Evolutionary conservation across 2,888 invertebrate species (phyloP).

Genomic region (Neoascia interrupta): DNA sequence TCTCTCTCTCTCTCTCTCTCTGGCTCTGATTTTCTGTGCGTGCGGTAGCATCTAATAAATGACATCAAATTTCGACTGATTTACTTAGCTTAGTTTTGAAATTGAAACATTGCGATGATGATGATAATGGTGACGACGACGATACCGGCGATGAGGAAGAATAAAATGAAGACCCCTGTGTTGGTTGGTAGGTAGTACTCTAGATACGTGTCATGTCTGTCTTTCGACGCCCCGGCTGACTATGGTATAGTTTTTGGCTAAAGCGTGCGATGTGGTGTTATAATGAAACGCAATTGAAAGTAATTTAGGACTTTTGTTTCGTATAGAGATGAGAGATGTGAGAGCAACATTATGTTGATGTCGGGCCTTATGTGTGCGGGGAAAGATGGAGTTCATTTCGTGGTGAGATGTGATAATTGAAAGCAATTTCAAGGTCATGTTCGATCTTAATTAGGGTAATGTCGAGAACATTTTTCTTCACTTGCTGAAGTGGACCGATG

Average conservation of each 20-base stretch:
- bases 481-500: no score
- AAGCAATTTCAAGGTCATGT: conserved; percentile 49
- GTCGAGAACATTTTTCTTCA: conserved; percentile 17
- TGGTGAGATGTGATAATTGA: conserved; percentile 45
- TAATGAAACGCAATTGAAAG: conserved; percentile 64
- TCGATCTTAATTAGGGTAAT: conserved; percentile 49
- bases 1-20: neutral
- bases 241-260: conserved; percentile 23
- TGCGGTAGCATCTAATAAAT: conserved; percentile 54
- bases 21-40: neutral
- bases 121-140: conserved; percentile 73
- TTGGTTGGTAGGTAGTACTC: neutral
- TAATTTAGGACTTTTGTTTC: conserved; percentile 55
- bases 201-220: conserved; percentile 28
- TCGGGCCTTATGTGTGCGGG: neutral
- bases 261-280: conserved; percentile 38
- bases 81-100: conserved; percentile 68
- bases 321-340: conserved; percentile 4
- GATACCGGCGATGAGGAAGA: conserved; percentile 38
- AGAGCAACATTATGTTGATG: neutral
- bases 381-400: conserved; percentile 35
- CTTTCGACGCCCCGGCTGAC: neutral
- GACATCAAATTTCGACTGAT: conserved; percentile 67
- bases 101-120: conserved; percentile 65
- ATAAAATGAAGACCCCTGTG: conserved; percentile 51